Base-by-base conservation (phyloP, 1,140 invertebrate species). In the Contarinia nasturtii region DNA sequence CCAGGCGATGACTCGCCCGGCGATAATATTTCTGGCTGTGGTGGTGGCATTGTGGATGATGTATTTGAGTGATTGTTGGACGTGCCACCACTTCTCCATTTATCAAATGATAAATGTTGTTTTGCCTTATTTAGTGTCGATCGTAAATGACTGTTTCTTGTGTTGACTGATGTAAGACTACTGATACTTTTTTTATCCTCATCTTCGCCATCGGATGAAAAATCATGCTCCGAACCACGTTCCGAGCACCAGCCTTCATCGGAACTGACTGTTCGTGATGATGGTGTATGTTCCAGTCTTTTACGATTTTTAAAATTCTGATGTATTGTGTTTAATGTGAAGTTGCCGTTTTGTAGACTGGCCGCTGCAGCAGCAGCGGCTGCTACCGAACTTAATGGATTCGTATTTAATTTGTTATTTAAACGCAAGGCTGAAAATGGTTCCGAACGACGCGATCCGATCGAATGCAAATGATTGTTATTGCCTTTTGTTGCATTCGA, bases 21-120 rank as follows among this genome's bases (percentile, higher is more conserved):
- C 19, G 69, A 57, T 14, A 55, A 55, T 21, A 60, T 49, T 47
- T 61, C 59, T 38, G 61, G 50, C 17, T 65, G 64, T 18, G 61
- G 58, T 7, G 65, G 63, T 21, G 61, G 62, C 15, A 63, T 50
- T 1, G 64, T 56, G 18, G 49, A 75, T 69, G 55, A 77, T 63
- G 53, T 76, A 57, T 10, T 78, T 73, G 40, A 74, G 76, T 56
- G 78, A 79, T 74, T 75, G 14, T 79, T 60, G 45, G 69, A 57
- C 37, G 42, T 41, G 42, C 48, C 20, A 52, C 59, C 55, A 34
- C 54, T 56, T 48, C 61, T 61, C 61, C 61, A 63, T 63, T 63
- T 63, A 61, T 63, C 61, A 51, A 63, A 61, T 27, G 58, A 63
- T 59, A 63, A 57, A 58, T 63, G 61, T 50, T 63, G 61, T 54